Evolutionary conservation across 2,888 invertebrate species (phyloP), one percentile per base, ranked within the genome.

Genomic region (Rambutsinella grinnellia): DNA sequence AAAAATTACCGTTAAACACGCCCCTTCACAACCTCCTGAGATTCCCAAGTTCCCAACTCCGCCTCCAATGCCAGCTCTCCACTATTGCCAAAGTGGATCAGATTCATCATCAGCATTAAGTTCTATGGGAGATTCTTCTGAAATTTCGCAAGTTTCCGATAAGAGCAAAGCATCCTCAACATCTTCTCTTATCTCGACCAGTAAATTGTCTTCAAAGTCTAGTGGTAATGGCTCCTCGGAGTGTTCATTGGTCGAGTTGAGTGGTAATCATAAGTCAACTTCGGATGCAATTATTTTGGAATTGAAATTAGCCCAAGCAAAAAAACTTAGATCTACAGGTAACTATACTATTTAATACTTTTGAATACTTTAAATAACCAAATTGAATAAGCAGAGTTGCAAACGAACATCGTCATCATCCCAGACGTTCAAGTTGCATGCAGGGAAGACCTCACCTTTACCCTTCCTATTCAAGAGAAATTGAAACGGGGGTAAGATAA

Each of bases 201-300:
- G 0, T 54, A 26, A 54, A 47, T n/a, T 17, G 24, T 49, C 36
- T 13, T 47, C 57, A 49, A 54, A 60, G 24, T 1, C 26, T 19
- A 62, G 46, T 61, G 67, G 74, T 28, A 66, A 61, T 19, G 17
- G 19, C 3, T 62, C 67, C 15, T 56, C 62, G 13, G 74, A 74
- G 17, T 74, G 74, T 23, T 74, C 74, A 0, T 17, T 74, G 8
- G 36, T 74, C 3, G 74, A 66, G 24, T 17, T 74, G 3, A 58
- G 26, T 10, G 13, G 49, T n/a, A 74, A 24, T 19, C 60, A 58
- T 27, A 66, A 51, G 36, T 61, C 66, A 17, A 74, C 74, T 3
- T 74, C 74, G 1, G 74, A 74, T 27, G 74, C 74, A 13, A 74
- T 74, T 19, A 74, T 74, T 15, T 53, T 67, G 17, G 74, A 74